A percentile compares a stretch with the other conserved stretches of the same genome.
These are phyloP conservation scores for Tapirus terrestris DNA, from an alignment of 2,113 vertebrate species.

Conservation along the genomic window DNA sequence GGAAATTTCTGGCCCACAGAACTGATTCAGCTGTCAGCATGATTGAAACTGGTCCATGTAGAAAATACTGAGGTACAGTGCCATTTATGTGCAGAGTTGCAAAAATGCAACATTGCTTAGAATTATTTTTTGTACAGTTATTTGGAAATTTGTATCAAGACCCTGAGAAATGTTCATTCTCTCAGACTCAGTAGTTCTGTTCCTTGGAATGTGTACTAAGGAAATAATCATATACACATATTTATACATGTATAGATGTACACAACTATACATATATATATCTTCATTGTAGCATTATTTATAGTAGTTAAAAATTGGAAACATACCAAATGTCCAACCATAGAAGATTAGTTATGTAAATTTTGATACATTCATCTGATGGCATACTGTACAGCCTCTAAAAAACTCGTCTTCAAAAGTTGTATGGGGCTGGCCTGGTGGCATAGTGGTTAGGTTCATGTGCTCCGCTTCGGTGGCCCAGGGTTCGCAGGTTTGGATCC, in stretches of 20 bases:
- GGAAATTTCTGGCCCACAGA: not conserved
- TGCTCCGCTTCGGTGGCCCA: no score
- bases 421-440: no score
- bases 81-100: not conserved
- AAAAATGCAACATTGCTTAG: not conserved
- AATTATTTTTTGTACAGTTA: not conserved
- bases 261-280: not conserved
- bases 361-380: not conserved
- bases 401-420: not conserved
- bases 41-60: not conserved
- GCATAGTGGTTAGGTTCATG: no score
- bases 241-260: not conserved
- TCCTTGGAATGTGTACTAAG: not conserved
- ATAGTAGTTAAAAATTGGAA: not conserved
- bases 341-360: not conserved
- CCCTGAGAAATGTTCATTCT: not conserved
- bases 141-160: conserved; percentile 3
- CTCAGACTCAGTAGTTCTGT: not conserved
- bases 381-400: not conserved
- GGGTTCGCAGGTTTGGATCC: no score
- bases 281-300: conserved; percentile 15
- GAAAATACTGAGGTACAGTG: not conserved
- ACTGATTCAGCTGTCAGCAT: not conserved
- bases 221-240: not conserved
- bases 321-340: not conserved